Percentiles rank a stretch among this genome's conserved stretches.
Conservation (phyloP, 92 coral and sea anemone species). For the Virgularia gustaviana region DNA sequence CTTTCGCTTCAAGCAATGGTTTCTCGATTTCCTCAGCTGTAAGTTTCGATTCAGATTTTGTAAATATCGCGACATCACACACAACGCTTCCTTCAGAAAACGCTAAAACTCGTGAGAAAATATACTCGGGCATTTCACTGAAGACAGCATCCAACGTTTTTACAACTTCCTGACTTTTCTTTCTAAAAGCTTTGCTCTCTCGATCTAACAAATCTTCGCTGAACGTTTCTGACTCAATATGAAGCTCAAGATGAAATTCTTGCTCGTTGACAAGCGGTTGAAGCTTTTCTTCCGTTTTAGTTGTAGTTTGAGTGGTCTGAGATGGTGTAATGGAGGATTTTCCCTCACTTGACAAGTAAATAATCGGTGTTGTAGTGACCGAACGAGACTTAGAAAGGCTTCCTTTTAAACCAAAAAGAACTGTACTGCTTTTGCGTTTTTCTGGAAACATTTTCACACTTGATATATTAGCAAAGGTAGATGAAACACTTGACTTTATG, state of each 20-base stretch:
- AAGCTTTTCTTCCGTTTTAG: too few species aligned
- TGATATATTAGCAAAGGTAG: too few species aligned
- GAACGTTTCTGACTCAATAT: constrained; percentile 8
- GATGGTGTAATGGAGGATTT: too few species aligned
- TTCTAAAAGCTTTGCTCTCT: background rate
- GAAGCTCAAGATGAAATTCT: background rate
- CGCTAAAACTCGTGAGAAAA: background rate
- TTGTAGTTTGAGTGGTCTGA: too few species aligned
- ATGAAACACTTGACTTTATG: too few species aligned
- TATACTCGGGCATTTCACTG: background rate
- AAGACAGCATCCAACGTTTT: background rate
- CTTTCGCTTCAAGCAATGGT: background rate
- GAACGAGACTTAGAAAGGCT: too few species aligned
- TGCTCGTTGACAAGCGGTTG: background rate
- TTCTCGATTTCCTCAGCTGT: background rate
- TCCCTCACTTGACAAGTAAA: too few species aligned
- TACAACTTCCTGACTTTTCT: constrained; percentile 7
- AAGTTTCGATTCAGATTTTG: background rate
- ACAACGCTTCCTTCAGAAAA: constrained; percentile 28
- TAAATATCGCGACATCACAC: constrained; percentile 8
- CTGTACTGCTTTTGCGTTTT: too few species aligned
- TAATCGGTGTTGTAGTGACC: too few species aligned
- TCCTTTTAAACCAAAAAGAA: too few species aligned
- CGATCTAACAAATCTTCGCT: background rate
- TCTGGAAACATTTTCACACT: too few species aligned